These are phyloP conservation scores for Numenius arquata DNA, from an alignment of 2,113 vertebrate genomes.

Conservation along the genomic window DNA sequence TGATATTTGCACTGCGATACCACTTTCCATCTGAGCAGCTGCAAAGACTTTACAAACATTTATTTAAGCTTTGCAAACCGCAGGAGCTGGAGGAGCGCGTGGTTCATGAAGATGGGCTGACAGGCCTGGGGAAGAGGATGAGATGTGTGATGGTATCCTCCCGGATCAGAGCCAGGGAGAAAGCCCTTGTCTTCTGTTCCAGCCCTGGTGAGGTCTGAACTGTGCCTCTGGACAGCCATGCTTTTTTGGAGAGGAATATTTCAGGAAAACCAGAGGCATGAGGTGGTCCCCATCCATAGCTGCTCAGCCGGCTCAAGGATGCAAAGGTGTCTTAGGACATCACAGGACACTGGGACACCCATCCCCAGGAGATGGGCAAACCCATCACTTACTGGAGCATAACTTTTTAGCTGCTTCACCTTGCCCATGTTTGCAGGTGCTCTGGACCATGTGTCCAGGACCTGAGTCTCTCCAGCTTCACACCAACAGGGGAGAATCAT, in stretches of 20 bases:
- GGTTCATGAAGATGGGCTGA: background rate
- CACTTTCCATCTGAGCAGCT: background rate
- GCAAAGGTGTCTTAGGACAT: background rate
- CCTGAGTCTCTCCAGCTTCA: background rate
- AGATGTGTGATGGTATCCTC: accelerated
- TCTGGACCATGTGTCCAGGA: background rate
- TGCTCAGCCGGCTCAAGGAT: background rate
- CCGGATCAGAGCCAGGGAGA: background rate
- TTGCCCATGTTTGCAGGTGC: accelerated
- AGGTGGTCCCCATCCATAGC: background rate
- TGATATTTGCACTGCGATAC: background rate
- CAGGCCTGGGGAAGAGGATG: background rate
- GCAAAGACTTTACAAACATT: conserved; percentile 28
- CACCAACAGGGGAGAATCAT: background rate
- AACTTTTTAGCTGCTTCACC: background rate
- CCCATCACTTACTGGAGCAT: background rate
- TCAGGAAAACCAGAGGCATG: background rate
- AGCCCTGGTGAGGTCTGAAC: background rate
- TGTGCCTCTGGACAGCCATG: background rate
- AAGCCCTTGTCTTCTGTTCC: background rate
- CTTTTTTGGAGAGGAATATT: background rate
- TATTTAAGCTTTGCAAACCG: conserved; percentile 16
- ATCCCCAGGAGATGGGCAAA: background rate
- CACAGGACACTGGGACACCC: background rate
- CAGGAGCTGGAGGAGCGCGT: background rate